phyloP scores from a whole-genome alignment of 2,113 vertebrate genomes.

The Ameiurus melas region DNA sequence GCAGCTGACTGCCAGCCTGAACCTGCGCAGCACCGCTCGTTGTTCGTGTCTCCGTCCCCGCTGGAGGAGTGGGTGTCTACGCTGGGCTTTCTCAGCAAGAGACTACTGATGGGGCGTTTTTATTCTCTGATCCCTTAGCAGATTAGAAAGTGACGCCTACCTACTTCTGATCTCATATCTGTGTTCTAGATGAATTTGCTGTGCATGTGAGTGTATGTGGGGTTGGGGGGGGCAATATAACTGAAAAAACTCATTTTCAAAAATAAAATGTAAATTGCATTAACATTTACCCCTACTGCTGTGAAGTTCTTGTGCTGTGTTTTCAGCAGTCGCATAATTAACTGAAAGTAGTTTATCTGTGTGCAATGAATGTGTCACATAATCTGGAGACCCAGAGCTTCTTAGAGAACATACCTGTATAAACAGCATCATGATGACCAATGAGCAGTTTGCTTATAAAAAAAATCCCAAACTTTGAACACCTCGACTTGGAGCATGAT shows the following conservation, averaged over 20 bases:
- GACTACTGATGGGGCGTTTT: constrained; percentile 67
- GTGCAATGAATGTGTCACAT: neutral
- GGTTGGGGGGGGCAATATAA: neutral
- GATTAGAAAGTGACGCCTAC: constrained; percentile 75
- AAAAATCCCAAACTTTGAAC: neutral
- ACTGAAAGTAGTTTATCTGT: neutral
- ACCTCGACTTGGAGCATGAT: neutral
- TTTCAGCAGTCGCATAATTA: neutral
- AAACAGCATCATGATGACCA: too few species aligned
- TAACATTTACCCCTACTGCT: neutral
- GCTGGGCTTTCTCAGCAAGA: constrained; percentile 62
- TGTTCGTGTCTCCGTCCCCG: constrained; percentile 43
- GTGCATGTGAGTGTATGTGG: neutral
- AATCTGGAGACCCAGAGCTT: neutral
- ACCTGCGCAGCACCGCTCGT: constrained; percentile 54
- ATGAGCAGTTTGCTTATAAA: neutral
- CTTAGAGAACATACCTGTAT: too few species aligned
- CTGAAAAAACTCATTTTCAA: neutral
- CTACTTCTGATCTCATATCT: constrained; percentile 37
- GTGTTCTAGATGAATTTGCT: neutral
- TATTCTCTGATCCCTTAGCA: constrained; percentile 63
- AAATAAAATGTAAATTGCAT: neutral
- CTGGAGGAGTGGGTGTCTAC: constrained; percentile 47
- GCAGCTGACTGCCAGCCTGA: neutral
- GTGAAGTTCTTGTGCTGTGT: too few species aligned